Percentiles rank a stretch among this genome's conserved stretches.
phyloP scores from a whole-genome alignment of 1,140 invertebrate genomes.

The Musca domestica region DNA sequence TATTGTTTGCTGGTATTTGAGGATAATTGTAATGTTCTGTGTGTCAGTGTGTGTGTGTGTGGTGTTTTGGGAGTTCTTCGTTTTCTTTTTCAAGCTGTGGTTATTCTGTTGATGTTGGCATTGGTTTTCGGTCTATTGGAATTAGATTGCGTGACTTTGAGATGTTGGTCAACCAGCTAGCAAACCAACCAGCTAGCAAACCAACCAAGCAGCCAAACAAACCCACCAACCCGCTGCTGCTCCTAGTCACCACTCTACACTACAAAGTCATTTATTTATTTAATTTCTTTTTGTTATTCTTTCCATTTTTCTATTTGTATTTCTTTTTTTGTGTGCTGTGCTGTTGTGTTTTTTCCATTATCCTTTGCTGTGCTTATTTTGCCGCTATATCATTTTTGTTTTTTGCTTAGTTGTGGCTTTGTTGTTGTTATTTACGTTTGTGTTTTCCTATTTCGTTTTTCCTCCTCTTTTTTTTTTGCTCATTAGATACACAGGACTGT shows the following conservation, averaged over 20 bases:
- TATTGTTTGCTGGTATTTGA: neutral
- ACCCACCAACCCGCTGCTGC: too few species aligned
- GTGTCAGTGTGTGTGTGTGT: neutral
- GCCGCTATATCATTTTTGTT: too few species aligned
- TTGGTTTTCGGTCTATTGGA: neutral
- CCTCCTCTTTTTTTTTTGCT: neutral
- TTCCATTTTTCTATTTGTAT: neutral
- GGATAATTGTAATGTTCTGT: neutral
- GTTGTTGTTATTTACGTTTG: too few species aligned
- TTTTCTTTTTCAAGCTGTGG: neutral
- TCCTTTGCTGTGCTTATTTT: constrained; percentile 9
- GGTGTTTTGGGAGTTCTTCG: neutral
- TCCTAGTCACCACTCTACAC: too few species aligned
- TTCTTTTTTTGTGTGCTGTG: too few species aligned
- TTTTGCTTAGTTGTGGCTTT: too few species aligned
- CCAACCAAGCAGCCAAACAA: too few species aligned
- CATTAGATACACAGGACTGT: constrained; percentile 12
- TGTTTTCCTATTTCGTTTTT: too few species aligned
- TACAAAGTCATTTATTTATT: constrained; percentile 14
- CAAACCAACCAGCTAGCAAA: too few species aligned
- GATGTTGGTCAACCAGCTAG: constrained; percentile 4
- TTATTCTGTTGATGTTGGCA: too few species aligned
- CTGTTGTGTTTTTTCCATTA: neutral
- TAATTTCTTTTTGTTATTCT: neutral
- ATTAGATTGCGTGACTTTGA: constrained; percentile 18